A percentile compares a stretch with the other conserved stretches of the same genome.
Evolutionary conservation across 2,797 vertebrate species (phyloP).

Genomic region (Ptychobarbus kaznakovi): DNA sequence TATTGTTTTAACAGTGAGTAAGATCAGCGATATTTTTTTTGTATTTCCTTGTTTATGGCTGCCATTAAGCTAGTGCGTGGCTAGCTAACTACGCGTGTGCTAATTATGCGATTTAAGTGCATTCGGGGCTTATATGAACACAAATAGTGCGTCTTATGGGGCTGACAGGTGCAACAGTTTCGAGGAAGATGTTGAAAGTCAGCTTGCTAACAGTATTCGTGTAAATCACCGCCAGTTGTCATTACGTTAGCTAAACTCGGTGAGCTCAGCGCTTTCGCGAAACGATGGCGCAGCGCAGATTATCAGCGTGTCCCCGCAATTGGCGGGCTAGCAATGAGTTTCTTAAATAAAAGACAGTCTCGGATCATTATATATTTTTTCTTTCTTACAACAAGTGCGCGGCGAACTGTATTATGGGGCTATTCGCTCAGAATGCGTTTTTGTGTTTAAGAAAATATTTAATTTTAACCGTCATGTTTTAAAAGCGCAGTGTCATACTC

Average conservation of each 20-base stretch:
- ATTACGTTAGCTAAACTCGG: slow-evolving; percentile 7
- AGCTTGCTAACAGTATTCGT: not conserved
- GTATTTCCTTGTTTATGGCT: slow-evolving; percentile 4
- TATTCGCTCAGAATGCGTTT: not conserved
- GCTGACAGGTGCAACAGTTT: not conserved
- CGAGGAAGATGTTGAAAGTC: not conserved
- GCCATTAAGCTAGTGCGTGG: slow-evolving; percentile 32
- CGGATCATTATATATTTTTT: too few relatives aligned
- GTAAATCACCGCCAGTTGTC: not conserved
- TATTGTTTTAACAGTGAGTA: not conserved
- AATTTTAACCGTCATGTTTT: not conserved
- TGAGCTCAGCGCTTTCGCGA: slow-evolving; percentile 33
- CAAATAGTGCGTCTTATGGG: not conserved
- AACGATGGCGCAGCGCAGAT: slow-evolving; percentile 23
- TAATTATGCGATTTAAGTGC: not conserved
- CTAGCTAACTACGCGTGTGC: slow-evolving; percentile 17
- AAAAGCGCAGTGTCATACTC: not conserved
- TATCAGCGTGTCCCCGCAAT: not conserved
- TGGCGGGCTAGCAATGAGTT: not conserved
- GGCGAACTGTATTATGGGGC: not conserved
- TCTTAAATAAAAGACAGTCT: not conserved
- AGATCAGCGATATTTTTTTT: slow-evolving; percentile 9
- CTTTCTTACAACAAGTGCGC: not conserved
- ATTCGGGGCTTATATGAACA: not conserved
- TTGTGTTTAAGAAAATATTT: not conserved